Evolutionary conservation across 1,140 invertebrate genomes (phyloP), one percentile per base, ranked within the genome.

Genomic region (Ectropis grisescens): DNA sequence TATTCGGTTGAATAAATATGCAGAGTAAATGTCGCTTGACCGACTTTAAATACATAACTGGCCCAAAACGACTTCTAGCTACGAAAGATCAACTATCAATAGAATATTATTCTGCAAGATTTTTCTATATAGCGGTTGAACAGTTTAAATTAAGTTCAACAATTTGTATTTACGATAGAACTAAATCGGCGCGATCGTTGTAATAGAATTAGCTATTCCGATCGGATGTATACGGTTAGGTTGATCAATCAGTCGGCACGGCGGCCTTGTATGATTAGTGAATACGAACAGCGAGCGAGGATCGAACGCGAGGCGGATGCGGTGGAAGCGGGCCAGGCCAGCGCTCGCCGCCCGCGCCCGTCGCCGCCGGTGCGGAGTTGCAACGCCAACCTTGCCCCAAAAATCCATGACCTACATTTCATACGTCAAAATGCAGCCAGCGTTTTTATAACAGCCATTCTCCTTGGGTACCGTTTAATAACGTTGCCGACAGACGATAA

Each of bases 321-420:
- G 45, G 44, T 43, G 46, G 56, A 57, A 52, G 49, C 60, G 37
- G 47, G 52, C 39, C 67, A 65, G 55, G 68, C 65, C 36, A 65
- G 33, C 43, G 33, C 15, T 30, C 52, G n/a, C n/a, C n/a, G n/a
- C 43, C 52, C 34, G 40, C 50, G 44, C 39, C 42, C 47, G 35
- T 15, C 27, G 11, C 24, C 13, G 2, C 10, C 31, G 7, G 22
- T 10, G 28, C 31, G 13, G 11, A 23, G 43, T 53, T 69, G 69
- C 58, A 66, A 56, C 38, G 30, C 30, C 66, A 70, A 74, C 74
- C 74, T 75, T 75, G 74, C 67, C 57, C 70, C 60, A 62, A 76
- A 76, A 76, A 53, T 68, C 59, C 61, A 49, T 66, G 74, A 76
- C 74, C 74, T 48, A 79, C 75, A 71, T 80, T 74, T 42, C 42